Conservation (phyloP, 2,113 vertebrate species). For the Entosphenus tridentatus region DNA sequence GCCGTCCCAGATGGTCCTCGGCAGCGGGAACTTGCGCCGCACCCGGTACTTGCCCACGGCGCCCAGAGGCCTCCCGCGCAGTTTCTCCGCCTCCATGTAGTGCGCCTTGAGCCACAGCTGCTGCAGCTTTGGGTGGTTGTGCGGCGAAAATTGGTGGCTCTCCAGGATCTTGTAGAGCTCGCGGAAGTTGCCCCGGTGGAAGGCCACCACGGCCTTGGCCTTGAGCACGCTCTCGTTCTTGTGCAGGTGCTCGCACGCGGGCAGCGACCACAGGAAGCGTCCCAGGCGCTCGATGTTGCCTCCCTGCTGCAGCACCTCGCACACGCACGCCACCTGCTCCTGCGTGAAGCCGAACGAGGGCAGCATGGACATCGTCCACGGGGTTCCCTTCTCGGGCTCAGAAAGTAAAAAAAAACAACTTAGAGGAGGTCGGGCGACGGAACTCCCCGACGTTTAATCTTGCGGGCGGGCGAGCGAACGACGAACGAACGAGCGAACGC, state of each 20-base stretch:
- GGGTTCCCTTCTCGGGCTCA: not conserved
- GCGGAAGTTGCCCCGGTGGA: constrained; percentile 60
- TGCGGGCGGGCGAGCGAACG: no score
- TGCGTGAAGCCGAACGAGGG: constrained; percentile 77
- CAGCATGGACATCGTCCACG: constrained; percentile 54
- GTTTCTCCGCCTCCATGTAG: constrained; percentile 71
- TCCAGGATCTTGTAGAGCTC: constrained; percentile 73
- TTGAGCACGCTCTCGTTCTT: constrained; percentile 73
- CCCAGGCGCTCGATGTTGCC: constrained; percentile 68
- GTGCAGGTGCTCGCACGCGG: constrained; percentile 68
- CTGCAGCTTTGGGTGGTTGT: constrained; percentile 68
- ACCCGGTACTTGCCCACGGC: constrained; percentile 70
- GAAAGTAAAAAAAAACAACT: constrained; percentile 7
- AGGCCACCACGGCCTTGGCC: constrained; percentile 62
- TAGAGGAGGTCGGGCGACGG: constrained; percentile 2
- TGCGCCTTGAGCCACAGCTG: constrained; percentile 73
- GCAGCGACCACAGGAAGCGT: constrained; percentile 64
- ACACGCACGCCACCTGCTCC: constrained; percentile 72
- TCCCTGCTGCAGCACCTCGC: constrained; percentile 65
- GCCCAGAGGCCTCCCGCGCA: constrained; percentile 56
- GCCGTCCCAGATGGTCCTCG: constrained; percentile 68
- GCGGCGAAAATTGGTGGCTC: constrained; percentile 63
- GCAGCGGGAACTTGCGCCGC: constrained; percentile 60
- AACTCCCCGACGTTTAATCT: not conserved
- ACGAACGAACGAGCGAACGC: no score